Evolutionary conservation across 2,888 invertebrate species (phyloP).

Genomic region (Tenthredo distinguenda): DNA sequence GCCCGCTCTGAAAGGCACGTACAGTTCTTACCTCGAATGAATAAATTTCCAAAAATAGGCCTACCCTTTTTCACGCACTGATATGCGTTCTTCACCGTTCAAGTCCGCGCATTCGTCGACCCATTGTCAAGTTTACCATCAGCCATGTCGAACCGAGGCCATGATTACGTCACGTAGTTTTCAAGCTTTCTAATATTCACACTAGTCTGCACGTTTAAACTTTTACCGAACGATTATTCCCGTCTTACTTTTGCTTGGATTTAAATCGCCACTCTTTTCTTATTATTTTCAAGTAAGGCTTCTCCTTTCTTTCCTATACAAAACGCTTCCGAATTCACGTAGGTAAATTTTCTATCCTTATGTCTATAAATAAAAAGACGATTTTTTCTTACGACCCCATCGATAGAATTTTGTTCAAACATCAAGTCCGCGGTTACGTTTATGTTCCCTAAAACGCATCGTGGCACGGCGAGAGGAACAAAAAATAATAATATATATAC

Average conservation of each 20-base stretch:
- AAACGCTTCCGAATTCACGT: too few relatives aligned
- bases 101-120: constrained; percentile 66
- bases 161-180: constrained; percentile 38
- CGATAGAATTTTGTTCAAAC: not conserved
- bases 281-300: not conserved
- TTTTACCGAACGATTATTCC: constrained; percentile 16
- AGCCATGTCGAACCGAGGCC: constrained; percentile 46
- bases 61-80: constrained; percentile 27
- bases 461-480: not conserved
- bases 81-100: constrained; percentile 64
- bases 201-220: not conserved
- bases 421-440: not conserved
- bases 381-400: not conserved
- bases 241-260: not conserved
- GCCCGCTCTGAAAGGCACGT: not conserved
- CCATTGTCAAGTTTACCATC: constrained; percentile 74
- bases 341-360: not conserved
- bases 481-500: constrained; percentile 6
- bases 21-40: not conserved
- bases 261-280: not conserved
- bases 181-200: constrained; percentile 50
- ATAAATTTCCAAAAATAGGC: not conserved
- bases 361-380: not conserved
- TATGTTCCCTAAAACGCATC: not conserved
- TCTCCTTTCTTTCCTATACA: not conserved